Percentiles rank a stretch among this genome's conserved stretches.
Conservation (phyloP, 2,888 invertebrate genomes). For the Metellina segmentata region DNA sequence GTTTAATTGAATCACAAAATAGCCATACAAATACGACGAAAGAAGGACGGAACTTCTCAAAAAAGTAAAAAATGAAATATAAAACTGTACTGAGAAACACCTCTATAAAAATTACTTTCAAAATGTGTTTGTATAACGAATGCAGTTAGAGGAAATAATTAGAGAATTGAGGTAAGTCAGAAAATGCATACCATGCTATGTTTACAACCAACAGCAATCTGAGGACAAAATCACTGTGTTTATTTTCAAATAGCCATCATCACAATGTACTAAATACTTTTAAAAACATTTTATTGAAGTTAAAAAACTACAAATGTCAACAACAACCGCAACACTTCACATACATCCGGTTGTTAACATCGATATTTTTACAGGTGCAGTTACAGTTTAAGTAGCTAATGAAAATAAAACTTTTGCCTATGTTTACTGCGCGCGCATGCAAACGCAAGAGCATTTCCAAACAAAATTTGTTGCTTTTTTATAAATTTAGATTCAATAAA, state of each 20-base stretch:
- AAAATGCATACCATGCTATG: constrained; percentile 57
- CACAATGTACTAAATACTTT: not conserved
- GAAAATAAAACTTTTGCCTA: too few species aligned
- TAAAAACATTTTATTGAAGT: constrained; percentile 42
- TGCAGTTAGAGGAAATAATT: not conserved
- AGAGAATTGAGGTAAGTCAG: not conserved
- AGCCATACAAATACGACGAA: too few species aligned
- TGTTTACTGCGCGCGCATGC: too few species aligned
- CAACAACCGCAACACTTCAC: constrained; percentile 72
- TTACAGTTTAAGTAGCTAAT: constrained; percentile 1
- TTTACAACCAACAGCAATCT: constrained; percentile 9
- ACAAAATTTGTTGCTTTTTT: constrained; percentile 12
- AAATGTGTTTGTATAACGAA: not conserved
- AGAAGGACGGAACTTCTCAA: too few species aligned
- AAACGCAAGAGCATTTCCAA: not conserved
- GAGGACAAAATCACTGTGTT: not conserved
- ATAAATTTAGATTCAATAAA: not conserved
- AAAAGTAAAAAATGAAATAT: too few species aligned
- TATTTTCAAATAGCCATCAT: constrained; percentile 35
- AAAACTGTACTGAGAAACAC: too few species aligned
- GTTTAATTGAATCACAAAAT: too few species aligned
- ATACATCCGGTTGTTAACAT: constrained; percentile 73
- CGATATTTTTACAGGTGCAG: constrained; percentile 52
- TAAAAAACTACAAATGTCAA: constrained; percentile 48
- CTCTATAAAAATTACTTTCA: too few species aligned